Base-by-base conservation (phyloP, 2,113 vertebrate species). In the Columba livia region DNA sequence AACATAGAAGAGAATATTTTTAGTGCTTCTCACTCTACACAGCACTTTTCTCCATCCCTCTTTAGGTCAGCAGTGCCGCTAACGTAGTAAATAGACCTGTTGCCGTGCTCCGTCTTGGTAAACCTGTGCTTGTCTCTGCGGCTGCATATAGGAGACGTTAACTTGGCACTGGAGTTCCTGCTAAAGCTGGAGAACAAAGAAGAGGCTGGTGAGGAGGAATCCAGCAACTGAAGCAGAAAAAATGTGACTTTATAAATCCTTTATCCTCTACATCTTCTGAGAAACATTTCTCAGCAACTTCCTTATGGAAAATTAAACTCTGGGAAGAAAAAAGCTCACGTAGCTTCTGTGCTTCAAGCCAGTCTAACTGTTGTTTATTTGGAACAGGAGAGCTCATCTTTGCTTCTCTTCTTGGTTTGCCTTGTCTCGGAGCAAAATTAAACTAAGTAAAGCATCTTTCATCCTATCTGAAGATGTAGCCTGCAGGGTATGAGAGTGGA, bases 271-370 rank as follows among this genome's bases (percentile, higher is more conserved):
- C 66, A 75, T 91, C 78, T 75, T 89, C 36, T 62, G 40, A 54
- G 71, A 88, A 84, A 85, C 4, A 5, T 57, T 92, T 79, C 53
- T 81, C 78, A 67, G 44, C 78, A 87, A 48, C 18, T 72, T 95
- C 26, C 40, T 87, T 74, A 85, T 54, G 78, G 94, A 91, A 89
- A 94, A 91, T 91, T 89, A 91, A 97, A 85, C 66, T 75, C 53
- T 54, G 60, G 54, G 61, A 87, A 56, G 78, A 25, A 65, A 74
- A 91, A 72, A 11, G n/a, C 81, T 88, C 71, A 9, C 15, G 8
- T 83, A 81, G 64, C 50, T 89, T 51, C 50, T 36, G 50, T 87
- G 53, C 66, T 84, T 94, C 34, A n/a, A 17, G 56, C n/a, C 65
- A 47, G 65, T 32, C 67, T 70, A 7, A 0, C 31, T 81, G 56